phyloP scores from a whole-genome alignment of 2,797 vertebrate genomes.

The Neostethus bicornis region DNA sequence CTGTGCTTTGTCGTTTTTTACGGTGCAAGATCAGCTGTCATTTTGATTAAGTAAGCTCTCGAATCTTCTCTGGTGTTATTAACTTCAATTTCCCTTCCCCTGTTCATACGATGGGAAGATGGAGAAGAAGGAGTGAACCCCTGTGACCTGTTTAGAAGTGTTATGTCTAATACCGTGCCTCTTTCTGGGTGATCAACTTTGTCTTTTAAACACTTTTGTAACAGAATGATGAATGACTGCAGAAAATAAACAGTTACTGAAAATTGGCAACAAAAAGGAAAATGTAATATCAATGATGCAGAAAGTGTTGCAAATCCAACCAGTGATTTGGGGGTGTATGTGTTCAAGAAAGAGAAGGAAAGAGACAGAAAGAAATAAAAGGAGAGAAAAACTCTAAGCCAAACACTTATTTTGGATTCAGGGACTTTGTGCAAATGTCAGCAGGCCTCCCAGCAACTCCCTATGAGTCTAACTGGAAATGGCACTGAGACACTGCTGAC shows the following conservation, averaged over 20 bases:
- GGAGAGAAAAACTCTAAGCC: constrained; percentile 18
- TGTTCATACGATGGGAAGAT: constrained; percentile 31
- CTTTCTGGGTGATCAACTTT: constrained; percentile 25
- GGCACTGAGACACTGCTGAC: constrained; percentile 77
- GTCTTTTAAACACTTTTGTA: constrained; percentile 35
- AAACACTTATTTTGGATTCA: constrained; percentile 49
- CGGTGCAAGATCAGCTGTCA: constrained; percentile 65
- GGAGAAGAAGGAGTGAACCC: constrained; percentile 7
- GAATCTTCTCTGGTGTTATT: constrained; percentile 68
- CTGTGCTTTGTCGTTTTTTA: constrained; percentile 62
- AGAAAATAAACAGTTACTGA: constrained; percentile 7
- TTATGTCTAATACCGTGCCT: constrained; percentile 37
- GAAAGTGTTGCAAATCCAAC: constrained; percentile 4
- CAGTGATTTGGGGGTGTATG: not conserved
- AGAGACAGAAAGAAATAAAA: constrained; percentile 1
- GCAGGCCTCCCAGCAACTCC: constrained; percentile 76
- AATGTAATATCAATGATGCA: not conserved
- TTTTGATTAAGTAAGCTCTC: constrained; percentile 72
- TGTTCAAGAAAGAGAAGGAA: not conserved
- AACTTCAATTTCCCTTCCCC: constrained; percentile 70
- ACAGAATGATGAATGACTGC: constrained; percentile 24
- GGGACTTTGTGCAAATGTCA: constrained; percentile 80
- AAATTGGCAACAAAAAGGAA: constrained; percentile 6
- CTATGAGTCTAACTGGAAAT: constrained; percentile 76
- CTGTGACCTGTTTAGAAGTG: constrained; percentile 42